Evolutionary conservation across 2,113 vertebrate species (phyloP).

Genomic region (Meriones unguiculatus): DNA sequence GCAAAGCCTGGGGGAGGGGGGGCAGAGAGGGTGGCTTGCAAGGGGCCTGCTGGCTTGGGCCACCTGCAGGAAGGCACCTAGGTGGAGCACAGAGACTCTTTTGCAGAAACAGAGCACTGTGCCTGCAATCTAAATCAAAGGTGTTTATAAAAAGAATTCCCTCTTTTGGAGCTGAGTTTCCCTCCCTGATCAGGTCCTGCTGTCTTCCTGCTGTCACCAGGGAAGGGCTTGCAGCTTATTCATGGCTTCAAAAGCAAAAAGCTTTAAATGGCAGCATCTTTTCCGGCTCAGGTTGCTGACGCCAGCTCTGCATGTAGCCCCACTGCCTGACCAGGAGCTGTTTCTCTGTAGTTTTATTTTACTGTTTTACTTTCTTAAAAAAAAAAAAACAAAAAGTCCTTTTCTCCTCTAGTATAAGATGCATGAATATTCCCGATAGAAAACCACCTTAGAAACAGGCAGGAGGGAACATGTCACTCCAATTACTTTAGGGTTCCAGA

Average conservation of each 20-base stretch:
- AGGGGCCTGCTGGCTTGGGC: background rate
- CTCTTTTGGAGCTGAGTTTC: slow-evolving; percentile 47
- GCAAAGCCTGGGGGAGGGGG: slow-evolving; percentile 43
- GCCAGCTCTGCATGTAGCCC: background rate
- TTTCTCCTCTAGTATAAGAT: background rate
- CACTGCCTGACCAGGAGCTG: background rate
- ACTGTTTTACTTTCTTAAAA: slow-evolving; percentile 1
- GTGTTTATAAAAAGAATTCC: slow-evolving; percentile 74
- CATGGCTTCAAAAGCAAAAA: slow-evolving; percentile 62
- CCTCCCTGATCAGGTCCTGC: slow-evolving; percentile 3
- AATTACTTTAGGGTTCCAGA: no score
- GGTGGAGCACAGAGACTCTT: background rate
- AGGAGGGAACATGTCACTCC: background rate
- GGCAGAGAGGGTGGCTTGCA: background rate
- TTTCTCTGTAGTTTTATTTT: slow-evolving; percentile 21
- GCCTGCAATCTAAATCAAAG: slow-evolving; percentile 61
- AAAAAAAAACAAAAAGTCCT: background rate
- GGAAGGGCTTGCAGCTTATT: slow-evolving; percentile 5
- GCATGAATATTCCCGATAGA: background rate
- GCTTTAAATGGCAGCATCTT: slow-evolving; percentile 39
- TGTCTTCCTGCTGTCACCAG: slow-evolving; percentile 54
- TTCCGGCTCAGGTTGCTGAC: background rate
- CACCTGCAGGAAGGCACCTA: slow-evolving; percentile 47
- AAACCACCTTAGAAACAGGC: background rate
- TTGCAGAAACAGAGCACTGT: slow-evolving; percentile 50